Conservation (phyloP, 2,888 invertebrate genomes). For the Glyphotaelius pellucidus region DNA sequence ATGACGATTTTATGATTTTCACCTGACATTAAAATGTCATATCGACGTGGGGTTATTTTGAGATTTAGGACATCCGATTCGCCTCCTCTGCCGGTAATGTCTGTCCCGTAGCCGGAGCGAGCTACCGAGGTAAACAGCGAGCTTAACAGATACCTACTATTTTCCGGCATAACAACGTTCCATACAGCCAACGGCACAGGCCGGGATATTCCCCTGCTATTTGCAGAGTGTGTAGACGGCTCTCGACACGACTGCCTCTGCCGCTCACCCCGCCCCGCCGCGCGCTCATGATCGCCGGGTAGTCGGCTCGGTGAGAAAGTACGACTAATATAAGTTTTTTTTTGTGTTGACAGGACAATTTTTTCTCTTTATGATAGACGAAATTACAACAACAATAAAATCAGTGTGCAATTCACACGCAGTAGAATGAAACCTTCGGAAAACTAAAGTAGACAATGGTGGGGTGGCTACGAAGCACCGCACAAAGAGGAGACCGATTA, state of each 20-base stretch:
- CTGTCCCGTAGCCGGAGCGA: slow-evolving; percentile 42
- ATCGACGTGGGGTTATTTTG: neutral
- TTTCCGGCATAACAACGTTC: neutral
- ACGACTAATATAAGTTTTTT: slow-evolving; percentile 29
- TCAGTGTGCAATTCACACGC: too few species aligned
- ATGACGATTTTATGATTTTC: neutral
- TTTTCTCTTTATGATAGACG: too few species aligned
- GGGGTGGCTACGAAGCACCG: too few species aligned
- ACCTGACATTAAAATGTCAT: neutral
- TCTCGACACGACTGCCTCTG: slow-evolving; percentile 28
- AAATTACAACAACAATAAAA: too few species aligned
- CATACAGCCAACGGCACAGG: neutral
- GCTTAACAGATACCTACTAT: neutral
- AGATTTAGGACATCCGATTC: slow-evolving; percentile 12
- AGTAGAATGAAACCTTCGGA: too few species aligned
- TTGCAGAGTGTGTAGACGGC: slow-evolving; percentile 26
- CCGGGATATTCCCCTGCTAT: slow-evolving; percentile 38
- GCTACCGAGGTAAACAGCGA: slow-evolving; percentile 20
- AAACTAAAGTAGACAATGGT: too few species aligned
- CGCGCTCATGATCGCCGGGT: slow-evolving; percentile 45
- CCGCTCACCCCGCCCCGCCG: neutral
- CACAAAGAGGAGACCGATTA: too few species aligned
- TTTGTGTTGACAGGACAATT: neutral
- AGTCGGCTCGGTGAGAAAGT: slow-evolving; percentile 27
- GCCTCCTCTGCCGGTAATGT: slow-evolving; percentile 40